Evolutionary conservation across 1,140 invertebrate genomes (phyloP).

Genomic region (Periplaneta americana): DNA sequence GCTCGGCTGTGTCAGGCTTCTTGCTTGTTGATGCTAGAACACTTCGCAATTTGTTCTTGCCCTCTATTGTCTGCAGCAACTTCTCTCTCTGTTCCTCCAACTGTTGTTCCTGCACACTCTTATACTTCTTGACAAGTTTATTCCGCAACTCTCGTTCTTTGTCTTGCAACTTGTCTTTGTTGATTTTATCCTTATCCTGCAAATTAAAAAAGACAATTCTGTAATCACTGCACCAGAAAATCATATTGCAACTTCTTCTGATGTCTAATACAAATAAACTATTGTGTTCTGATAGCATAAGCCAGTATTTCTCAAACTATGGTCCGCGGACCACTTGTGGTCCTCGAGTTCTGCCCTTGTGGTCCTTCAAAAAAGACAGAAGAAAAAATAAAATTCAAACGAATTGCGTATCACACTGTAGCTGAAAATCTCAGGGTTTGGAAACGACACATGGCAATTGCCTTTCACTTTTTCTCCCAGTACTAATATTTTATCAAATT

Average conservation of each 20-base stretch:
- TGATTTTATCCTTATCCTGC: conserved; percentile 12
- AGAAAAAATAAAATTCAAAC: too few species aligned
- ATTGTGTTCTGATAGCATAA: too few species aligned
- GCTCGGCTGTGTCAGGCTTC: neutral
- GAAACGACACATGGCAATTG: too few species aligned
- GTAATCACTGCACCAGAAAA: conserved; percentile 12
- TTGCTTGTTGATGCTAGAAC: neutral
- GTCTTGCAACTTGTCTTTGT: conserved; percentile 17
- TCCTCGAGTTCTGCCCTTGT: too few species aligned
- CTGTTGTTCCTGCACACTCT: conserved; percentile 45
- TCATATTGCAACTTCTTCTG: conserved; percentile 16
- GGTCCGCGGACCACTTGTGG: too few species aligned
- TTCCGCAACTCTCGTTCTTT: conserved; percentile 28
- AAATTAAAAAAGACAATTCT: conserved; percentile 4
- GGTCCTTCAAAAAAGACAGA: too few species aligned
- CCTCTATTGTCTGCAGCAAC: conserved; percentile 47
- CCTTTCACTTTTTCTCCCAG: too few species aligned
- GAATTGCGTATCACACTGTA: too few species aligned
- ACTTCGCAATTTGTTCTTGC: conserved; percentile 29
- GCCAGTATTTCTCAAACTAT: too few species aligned
- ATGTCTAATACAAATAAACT: too few species aligned
- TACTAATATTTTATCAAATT: too few species aligned
- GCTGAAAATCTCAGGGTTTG: too few species aligned
- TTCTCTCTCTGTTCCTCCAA: conserved; percentile 47
- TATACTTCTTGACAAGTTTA: conserved; percentile 45